A percentile compares a stretch with the other conserved stretches of the same genome.
These are phyloP conservation scores for Formica exsecta DNA, from an alignment of 1,140 invertebrate genomes.

Conservation along the genomic window DNA sequence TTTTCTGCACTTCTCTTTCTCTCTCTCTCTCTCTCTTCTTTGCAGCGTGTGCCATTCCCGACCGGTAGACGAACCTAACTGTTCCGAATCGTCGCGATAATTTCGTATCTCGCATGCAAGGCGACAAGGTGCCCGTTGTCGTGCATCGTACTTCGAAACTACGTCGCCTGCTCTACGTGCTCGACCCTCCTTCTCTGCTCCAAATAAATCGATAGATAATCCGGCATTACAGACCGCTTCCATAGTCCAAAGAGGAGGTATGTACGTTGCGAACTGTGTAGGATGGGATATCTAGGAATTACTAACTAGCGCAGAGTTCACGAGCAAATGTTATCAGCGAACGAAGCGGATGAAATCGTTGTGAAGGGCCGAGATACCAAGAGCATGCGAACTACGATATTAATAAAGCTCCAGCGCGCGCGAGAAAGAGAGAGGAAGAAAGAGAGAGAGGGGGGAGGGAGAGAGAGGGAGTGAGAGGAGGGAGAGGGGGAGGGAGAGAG, in stretches of 20 bases:
- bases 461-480: neutral
- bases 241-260: constrained; percentile 50
- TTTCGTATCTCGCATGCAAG: constrained; percentile 77
- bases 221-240: constrained; percentile 57
- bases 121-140: constrained; percentile 49
- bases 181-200: neutral
- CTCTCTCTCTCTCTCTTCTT: constrained; percentile 35
- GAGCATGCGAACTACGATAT: constrained; percentile 35
- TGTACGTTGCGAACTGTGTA: constrained; percentile 57
- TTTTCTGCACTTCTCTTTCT: constrained; percentile 74
- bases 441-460: neutral
- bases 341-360: constrained; percentile 44
- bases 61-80: constrained; percentile 80
- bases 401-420: neutral
- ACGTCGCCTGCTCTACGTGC: constrained; percentile 49
- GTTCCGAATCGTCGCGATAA: constrained; percentile 79
- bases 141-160: constrained; percentile 68
- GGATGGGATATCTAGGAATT: constrained; percentile 54
- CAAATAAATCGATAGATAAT: constrained; percentile 75
- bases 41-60: constrained; percentile 68
- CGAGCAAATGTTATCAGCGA: constrained; percentile 60
- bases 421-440: neutral
- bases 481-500: neutral
- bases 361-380: neutral
- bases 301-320: constrained; percentile 57